Base-by-base conservation (phyloP, 2,888 invertebrate species). In the Lasioglossum malachurum region DNA sequence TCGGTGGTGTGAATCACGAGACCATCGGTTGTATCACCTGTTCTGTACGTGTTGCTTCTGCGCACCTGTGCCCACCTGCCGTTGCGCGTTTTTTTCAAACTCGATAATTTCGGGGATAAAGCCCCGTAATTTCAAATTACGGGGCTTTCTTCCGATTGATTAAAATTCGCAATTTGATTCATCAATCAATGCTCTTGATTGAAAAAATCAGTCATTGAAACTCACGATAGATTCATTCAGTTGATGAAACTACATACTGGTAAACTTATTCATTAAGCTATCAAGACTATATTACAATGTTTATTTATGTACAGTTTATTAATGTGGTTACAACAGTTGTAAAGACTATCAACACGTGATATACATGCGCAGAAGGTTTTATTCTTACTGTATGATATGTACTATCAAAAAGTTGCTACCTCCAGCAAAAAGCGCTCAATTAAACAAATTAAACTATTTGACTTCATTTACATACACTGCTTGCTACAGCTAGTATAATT, bases 21-120 rank as follows among this genome's bases (percentile, higher is more conserved):
- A 91, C 67, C 86, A 86, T 85, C 75, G 35, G 87, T 79, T 80
- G 76, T 86, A 87, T 92, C 92, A 91, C 91, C 91, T 91, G 92
- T 92, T 91, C 88, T 69, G 49, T 60, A 83, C 78, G 77, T 84
- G 85, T 87, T 60, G 83, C 78, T 80, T 79, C 69, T 78, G 89
- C 91, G 89, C 89, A 88, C 78, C 89, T 88, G 83, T 78, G 83
- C 64, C 38, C 60, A 57, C 12, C 72, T 67, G 19, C 16, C 53
- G 31, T 38, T 35, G 72, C 89, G 87, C 84, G 82, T 27, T 19
- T 71, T 57, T 53, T 85, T 82, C 23, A 73, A 90, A 64, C 10
- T 74, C 71, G 41, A 71, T n/a, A n/a, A n/a, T n/a, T n/a, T n/a
- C n/a, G n/a, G n/a, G n/a, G n/a, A n/a, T n/a, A n/a, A n/a, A n/a